Base-by-base conservation (phyloP, 2,113 vertebrate genomes). In the Dicentrarchus labrax region DNA sequence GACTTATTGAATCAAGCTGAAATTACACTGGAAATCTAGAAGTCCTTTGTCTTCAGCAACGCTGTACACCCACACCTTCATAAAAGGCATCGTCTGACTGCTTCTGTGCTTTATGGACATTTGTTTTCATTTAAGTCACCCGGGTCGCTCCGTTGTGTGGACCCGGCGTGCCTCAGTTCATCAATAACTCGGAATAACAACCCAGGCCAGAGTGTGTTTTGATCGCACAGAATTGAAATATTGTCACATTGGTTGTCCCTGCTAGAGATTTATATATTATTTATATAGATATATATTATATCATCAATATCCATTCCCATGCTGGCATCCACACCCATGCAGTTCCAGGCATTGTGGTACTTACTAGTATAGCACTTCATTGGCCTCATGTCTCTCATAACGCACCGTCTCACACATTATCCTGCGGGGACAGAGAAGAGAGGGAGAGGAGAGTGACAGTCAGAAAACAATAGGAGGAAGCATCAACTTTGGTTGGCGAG, bases 281-380 rank as follows among this genome's bases (percentile, higher is more conserved):
- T 30, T 30, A 30, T 30, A 30, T 22, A 47, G 39, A 11, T 38
- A 57, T 68, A 65, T 41, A 62, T 72, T 68, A 65, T 41, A 62
- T 72, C 43, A 78, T 77, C 59, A 53, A 62, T 10, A n/a, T 51
- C 36, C 8, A 54, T 39, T 53, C 8, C 57, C 13, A 51, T 60
- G 53, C 24, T n/a, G 5, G 1, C 51, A 24, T 17, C n/a, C 68
- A 76, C 76, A 48, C 47, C 21, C 41, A 64, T 16, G 10, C 53
- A 54, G 47, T 5, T 61, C 10, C 11, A 59, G 1, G 54, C 60
- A 12, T n/a, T 5, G n/a, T 64, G 83, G 86, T 89, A 99, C 98
- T 97, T 96, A 99, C 98, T 99, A 99, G 96, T 99, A 99, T 0
- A 99, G 94, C 77, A 99, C 98, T 96, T 99, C 98, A 73, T 99